phyloP scores from a whole-genome alignment of 2,888 invertebrate species.

The Caenorhabditis parvicauda region DNA sequence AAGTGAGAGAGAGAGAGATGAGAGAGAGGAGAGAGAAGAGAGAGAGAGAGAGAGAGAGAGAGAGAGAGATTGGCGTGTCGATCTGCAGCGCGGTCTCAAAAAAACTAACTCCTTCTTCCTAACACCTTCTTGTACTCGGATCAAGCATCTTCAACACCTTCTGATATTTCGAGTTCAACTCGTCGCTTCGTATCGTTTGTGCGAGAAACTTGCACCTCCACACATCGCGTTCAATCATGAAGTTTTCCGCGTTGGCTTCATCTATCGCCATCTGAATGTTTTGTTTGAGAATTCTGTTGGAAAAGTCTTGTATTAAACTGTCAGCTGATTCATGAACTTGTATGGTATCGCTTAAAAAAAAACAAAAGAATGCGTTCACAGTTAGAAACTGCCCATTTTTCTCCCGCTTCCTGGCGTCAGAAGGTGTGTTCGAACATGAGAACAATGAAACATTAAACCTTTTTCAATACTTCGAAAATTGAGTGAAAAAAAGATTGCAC shows the following conservation, averaged over 20 bases:
- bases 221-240: conserved; percentile 90
- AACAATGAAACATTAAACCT: too few species aligned
- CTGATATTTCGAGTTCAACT: conserved; percentile 29
- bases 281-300: not conserved
- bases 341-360: not conserved
- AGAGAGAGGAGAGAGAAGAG: too few species aligned
- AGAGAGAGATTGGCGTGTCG: too few species aligned
- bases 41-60: too few species aligned
- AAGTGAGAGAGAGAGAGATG: too few species aligned
- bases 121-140: conserved; percentile 13
- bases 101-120: conserved; percentile 11
- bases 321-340: too few species aligned
- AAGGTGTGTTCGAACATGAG: too few species aligned
- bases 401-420: too few species aligned
- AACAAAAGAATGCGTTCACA: not conserved
- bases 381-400: too few species aligned
- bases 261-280: conserved; percentile 63
- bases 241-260: conserved; percentile 87
- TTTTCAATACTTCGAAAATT: too few species aligned
- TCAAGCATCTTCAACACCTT: conserved; percentile 18
- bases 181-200: conserved; percentile 42
- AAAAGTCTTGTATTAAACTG: too few species aligned
- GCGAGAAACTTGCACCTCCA: conserved; percentile 95
- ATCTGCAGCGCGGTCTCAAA: not conserved
- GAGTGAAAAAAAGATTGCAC: too few species aligned